A percentile compares a stretch with the other conserved stretches of the same genome.
Conservation (phyloP, 2,113 vertebrate genomes). For the Syngnathoides biaculeatus region DNA sequence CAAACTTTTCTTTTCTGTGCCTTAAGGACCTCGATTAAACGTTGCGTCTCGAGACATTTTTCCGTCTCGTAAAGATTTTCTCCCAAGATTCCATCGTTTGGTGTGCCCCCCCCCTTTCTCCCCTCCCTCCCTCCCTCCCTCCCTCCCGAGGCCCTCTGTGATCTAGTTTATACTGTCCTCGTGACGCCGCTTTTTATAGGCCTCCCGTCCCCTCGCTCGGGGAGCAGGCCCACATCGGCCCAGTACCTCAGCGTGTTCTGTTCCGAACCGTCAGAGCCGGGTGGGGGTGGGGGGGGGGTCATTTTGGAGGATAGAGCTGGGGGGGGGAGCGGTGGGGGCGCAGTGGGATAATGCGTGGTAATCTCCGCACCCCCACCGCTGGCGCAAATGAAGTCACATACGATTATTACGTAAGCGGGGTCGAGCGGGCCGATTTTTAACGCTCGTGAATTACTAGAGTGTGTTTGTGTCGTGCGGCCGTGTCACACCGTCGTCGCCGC, state of each 20-base stretch:
- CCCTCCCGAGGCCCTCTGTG: constrained; percentile 31
- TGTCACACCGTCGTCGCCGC: background rate
- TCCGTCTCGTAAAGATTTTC: background rate
- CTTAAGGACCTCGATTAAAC: too few species aligned
- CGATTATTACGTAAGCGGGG: constrained; percentile 49
- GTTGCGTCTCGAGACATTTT: background rate
- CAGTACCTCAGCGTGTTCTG: background rate
- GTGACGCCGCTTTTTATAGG: constrained; percentile 66
- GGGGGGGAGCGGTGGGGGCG: background rate
- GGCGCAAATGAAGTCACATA: constrained; percentile 53
- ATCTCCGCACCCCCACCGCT: constrained; percentile 55
- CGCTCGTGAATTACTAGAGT: constrained; percentile 62
- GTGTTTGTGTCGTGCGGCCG: constrained; percentile 41
- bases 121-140: too few species aligned
- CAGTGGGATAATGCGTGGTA: constrained; percentile 46
- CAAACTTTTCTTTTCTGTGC: too few species aligned
- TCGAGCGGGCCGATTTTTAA: constrained; percentile 30
- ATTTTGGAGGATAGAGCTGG: constrained; percentile 28
- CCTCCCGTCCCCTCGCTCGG: constrained; percentile 35
- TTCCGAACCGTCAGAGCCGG: constrained; percentile 3
- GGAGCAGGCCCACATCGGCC: constrained; percentile 64
- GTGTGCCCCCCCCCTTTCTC: background rate
- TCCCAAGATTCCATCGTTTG: background rate
- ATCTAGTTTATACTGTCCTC: constrained; percentile 73
- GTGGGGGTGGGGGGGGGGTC: constrained; percentile 14